Conservation (phyloP, 1,140 invertebrate genomes). For the Heterodera schachtii region DNA sequence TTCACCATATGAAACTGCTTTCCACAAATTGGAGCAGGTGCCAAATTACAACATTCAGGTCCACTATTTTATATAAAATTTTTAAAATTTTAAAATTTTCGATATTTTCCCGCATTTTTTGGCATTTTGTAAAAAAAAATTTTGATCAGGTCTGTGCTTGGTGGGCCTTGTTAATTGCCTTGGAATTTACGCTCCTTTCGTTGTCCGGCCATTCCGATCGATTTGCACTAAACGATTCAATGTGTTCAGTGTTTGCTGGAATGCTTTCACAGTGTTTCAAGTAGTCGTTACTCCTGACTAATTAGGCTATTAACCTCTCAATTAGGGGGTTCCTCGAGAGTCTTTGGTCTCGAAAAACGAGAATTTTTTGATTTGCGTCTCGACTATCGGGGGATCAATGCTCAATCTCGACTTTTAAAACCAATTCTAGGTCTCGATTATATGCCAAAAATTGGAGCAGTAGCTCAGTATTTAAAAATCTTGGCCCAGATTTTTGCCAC, state of each 20-base stretch:
- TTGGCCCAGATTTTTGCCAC: neutral
- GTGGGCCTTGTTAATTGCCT: constrained; percentile 59
- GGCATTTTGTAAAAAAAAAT: neutral
- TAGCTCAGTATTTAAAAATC: neutral
- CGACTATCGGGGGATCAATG: too few species aligned
- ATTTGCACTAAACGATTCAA: constrained; percentile 62
- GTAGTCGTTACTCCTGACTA: constrained; percentile 22
- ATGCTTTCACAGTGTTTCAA: constrained; percentile 66
- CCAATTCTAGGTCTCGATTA: too few species aligned
- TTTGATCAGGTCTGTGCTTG: constrained; percentile 56
- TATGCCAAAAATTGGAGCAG: too few species aligned
- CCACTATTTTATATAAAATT: neutral
- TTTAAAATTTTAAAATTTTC: neutral
- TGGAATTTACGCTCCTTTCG: constrained; percentile 58
- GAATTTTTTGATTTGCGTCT: too few species aligned
- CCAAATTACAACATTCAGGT: constrained; percentile 65
- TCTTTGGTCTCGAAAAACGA: too few species aligned
- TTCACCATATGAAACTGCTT: neutral
- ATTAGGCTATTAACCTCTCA: too few species aligned
- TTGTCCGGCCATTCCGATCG: constrained; percentile 59
- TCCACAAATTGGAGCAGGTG: constrained; percentile 47
- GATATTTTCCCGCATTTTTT: neutral
- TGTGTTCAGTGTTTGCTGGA: constrained; percentile 63
- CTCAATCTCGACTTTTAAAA: too few species aligned
- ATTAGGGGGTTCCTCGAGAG: too few species aligned